A percentile compares a stretch with the other conserved stretches of the same genome.
These are phyloP conservation scores for Branchinecta sandiegonensis DNA, from an alignment of 2,888 invertebrate species.

Conservation along the genomic window DNA sequence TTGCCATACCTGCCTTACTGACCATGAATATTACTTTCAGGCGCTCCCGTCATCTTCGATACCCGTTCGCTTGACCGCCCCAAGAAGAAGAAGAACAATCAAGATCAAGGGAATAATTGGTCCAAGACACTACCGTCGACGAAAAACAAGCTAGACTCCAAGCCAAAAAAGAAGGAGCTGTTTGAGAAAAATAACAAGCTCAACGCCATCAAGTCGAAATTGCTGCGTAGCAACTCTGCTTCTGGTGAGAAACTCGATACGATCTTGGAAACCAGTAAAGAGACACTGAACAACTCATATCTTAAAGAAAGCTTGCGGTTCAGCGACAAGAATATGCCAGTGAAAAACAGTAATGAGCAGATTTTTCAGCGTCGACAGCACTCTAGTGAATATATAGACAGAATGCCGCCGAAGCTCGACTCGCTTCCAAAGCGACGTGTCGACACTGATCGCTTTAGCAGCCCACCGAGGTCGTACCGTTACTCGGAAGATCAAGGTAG, in stretches of 20 bases:
- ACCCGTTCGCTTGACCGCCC: slow-evolving; percentile 25
- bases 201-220: slow-evolving; percentile 5
- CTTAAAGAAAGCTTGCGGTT: neutral
- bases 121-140: slow-evolving; percentile 21
- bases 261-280: slow-evolving; percentile 18
- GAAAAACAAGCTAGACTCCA: slow-evolving; percentile 17
- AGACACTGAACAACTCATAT: slow-evolving; percentile 7
- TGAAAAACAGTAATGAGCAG: neutral
- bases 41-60: slow-evolving; percentile 23
- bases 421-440: slow-evolving; percentile 40
- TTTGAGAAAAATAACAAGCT: neutral
- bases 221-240: neutral
- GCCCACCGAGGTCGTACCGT: slow-evolving; percentile 22
- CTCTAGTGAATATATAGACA: slow-evolving; percentile 2
- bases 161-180: slow-evolving; percentile 1
- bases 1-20: too few relatives aligned
- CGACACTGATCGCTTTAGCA: slow-evolving; percentile 56
- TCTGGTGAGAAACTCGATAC: slow-evolving; percentile 20
- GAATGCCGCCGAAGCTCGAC: neutral
- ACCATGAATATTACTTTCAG: slow-evolving; percentile 36
- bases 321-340: neutral
- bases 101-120: slow-evolving; percentile 21
- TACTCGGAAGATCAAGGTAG: slow-evolving; percentile 16
- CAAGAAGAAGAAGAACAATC: slow-evolving; percentile 18
- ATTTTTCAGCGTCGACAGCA: neutral